These are phyloP conservation scores for Nephrotoma flavescens DNA, from an alignment of 2,888 invertebrate species.

Conservation along the genomic window DNA sequence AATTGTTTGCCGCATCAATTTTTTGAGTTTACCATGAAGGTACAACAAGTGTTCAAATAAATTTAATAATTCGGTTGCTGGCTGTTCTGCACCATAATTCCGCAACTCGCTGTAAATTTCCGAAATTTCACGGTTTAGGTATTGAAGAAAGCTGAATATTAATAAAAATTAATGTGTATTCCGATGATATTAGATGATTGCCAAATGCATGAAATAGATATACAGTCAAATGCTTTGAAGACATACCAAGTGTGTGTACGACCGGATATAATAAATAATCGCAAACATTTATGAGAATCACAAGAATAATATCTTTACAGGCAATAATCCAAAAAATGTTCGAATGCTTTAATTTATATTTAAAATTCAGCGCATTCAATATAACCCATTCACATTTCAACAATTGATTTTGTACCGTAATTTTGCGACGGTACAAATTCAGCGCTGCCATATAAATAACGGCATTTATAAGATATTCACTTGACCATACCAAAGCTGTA, in stretches of 20 bases:
- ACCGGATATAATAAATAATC: neutral
- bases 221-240: neutral
- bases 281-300: neutral
- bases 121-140: neutral
- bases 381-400: neutral
- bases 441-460: neutral
- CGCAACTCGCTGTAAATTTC: neutral
- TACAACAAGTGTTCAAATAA: neutral
- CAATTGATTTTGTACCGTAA: neutral
- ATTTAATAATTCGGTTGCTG: neutral
- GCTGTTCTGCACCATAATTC: neutral
- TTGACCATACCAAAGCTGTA: neutral
- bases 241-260: neutral
- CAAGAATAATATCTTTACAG: neutral
- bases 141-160: neutral
- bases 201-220: neutral
- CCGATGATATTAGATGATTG: neutral
- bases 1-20: neutral
- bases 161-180: neutral
- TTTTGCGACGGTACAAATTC: neutral
- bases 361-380: neutral
- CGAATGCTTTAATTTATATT: neutral
- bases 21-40: neutral
- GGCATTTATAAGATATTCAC: neutral
- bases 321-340: neutral